phyloP scores from a whole-genome alignment of 1,140 invertebrate genomes.

The Panagrolaimus sp. region DNA sequence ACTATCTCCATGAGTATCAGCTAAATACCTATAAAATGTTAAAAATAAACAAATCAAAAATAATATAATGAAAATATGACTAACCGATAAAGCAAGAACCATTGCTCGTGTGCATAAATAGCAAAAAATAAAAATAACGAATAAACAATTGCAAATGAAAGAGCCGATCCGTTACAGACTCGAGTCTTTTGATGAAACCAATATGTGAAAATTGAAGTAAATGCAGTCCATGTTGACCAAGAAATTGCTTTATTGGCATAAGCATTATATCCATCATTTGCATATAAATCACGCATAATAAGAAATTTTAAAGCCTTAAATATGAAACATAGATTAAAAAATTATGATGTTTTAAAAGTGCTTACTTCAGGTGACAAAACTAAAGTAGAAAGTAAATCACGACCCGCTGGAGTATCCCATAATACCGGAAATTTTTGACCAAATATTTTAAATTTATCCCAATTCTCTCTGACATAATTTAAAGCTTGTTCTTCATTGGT shows the following conservation, averaged over 20 bases:
- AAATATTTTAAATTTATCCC: background rate
- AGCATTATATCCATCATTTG: slow-evolving; percentile 13
- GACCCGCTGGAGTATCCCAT: background rate
- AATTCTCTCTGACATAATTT: background rate
- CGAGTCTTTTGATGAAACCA: slow-evolving; percentile 12
- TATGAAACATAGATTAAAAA: background rate
- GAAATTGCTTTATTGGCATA: slow-evolving; percentile 8
- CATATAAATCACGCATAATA: slow-evolving; percentile 6
- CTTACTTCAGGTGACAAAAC: background rate
- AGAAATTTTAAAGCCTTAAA: background rate
- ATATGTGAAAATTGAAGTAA: slow-evolving; percentile 12
- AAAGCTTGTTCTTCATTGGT: background rate
- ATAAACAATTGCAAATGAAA: slow-evolving; percentile 7
- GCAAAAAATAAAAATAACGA: slow-evolving; percentile 1
- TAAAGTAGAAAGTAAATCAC: background rate
- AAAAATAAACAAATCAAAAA: slow-evolving; percentile 8
- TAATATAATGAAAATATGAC: background rate
- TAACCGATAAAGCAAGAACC: slow-evolving; percentile 3
- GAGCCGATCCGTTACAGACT: background rate
- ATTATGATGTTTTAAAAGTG: background rate
- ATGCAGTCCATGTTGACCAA: slow-evolving; percentile 13
- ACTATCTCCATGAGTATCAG: slow-evolving; percentile 11
- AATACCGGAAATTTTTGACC: background rate
- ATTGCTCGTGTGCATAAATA: background rate
- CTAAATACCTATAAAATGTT: background rate